These are phyloP conservation scores for Mormyrops boulengeri DNA, from an alignment of 2,797 vertebrate genomes.

Conservation along the genomic window DNA sequence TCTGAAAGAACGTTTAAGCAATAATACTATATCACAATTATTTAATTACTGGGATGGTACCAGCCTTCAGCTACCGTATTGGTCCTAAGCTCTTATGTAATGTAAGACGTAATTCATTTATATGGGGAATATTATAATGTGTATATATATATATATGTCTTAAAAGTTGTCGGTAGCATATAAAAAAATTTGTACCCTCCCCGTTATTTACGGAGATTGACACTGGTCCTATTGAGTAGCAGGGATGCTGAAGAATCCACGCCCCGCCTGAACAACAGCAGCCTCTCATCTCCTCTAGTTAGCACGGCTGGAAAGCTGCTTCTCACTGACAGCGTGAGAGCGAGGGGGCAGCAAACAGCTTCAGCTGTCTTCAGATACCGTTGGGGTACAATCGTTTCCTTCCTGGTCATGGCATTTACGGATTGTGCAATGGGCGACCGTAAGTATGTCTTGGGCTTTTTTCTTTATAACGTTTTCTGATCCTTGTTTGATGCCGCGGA, in stretches of 20 bases:
- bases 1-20: not conserved
- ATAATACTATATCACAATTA: not conserved
- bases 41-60: conserved; percentile 1
- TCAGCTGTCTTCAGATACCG: conserved; percentile 32
- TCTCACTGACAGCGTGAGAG: conserved; percentile 25
- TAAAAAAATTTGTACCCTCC: not conserved
- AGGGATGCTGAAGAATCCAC: conserved; percentile 44
- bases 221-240: conserved; percentile 23
- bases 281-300: conserved; percentile 45
- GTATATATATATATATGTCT: not conserved
- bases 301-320: conserved; percentile 45
- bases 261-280: conserved; percentile 29
- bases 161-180: conserved; percentile 30
- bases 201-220: conserved; percentile 33
- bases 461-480: not conserved
- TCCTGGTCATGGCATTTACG: conserved; percentile 51
- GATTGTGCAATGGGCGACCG: conserved; percentile 50
- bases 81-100: conserved; percentile 10
- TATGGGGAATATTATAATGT: not conserved
- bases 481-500: not conserved
- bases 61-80: not conserved
- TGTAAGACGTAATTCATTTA: conserved; percentile 16
- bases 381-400: conserved; percentile 34
- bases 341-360: conserved; percentile 27
- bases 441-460: conserved; percentile 48